A percentile compares a stretch with the other conserved stretches of the same genome.
These are phyloP conservation scores for Hippasteria phrygiana DNA, from an alignment of 53 echinoderm and acorn worm genomes.

Conservation along the genomic window DNA sequence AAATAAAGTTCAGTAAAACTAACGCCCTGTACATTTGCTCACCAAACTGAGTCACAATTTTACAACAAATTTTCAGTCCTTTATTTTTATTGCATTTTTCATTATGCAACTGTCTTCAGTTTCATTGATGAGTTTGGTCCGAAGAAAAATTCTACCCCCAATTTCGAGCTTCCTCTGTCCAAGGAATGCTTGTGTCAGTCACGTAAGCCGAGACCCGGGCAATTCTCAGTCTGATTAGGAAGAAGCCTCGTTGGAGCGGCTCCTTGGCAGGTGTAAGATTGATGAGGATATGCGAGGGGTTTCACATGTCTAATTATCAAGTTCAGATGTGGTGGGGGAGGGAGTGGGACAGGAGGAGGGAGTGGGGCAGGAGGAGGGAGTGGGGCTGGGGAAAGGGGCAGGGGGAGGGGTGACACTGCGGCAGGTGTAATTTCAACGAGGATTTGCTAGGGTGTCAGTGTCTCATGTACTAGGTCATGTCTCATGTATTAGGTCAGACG, in stretches of 20 bases:
- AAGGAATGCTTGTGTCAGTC: background rate
- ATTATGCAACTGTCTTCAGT: background rate
- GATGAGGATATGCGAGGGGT: constrained; percentile 40
- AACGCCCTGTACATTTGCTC: no score
- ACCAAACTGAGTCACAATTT: no score
- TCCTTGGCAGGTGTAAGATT: constrained; percentile 29
- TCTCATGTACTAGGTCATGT: no score
- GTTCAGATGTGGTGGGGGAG: background rate
- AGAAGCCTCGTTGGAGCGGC: constrained; percentile 25
- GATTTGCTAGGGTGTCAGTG: background rate
- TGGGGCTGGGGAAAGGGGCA: background rate
- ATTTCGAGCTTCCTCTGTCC: background rate
- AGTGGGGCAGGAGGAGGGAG: background rate
- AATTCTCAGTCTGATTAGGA: constrained; percentile 54
- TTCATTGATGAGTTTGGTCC: background rate
- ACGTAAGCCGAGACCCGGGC: constrained; percentile 40
- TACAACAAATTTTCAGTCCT: no score
- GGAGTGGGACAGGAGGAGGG: background rate
- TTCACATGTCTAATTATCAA: constrained; percentile 42
- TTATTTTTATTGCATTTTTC: background rate
- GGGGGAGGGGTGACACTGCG: background rate
- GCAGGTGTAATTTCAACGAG: background rate
- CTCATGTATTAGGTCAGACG: no score
- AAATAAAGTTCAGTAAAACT: no score
- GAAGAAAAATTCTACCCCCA: background rate